Evolutionary conservation across 2,888 invertebrate species (phyloP).

Genomic region (Nysson spinosus): DNA sequence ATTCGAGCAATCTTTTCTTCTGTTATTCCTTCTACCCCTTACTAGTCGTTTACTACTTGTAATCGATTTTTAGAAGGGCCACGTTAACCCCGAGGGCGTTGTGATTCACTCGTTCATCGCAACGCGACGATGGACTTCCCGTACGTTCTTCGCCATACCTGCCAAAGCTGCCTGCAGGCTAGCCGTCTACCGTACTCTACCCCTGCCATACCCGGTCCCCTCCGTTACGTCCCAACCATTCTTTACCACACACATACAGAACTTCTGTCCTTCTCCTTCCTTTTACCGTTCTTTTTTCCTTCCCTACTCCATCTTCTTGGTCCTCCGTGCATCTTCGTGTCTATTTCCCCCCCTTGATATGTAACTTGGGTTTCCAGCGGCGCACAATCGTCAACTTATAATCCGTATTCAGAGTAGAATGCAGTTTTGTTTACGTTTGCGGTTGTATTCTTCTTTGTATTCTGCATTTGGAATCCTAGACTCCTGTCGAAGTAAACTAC

Average conservation of each 20-base stretch:
- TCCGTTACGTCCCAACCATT: conserved; percentile 40
- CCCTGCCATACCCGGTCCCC: conserved; percentile 44
- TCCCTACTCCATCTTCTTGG: no score
- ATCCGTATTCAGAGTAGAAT: no score
- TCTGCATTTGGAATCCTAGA: no score
- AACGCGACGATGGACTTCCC: conserved; percentile 21
- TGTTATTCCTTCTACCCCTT: background rate
- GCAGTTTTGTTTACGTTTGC: no score
- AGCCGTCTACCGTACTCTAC: conserved; percentile 31
- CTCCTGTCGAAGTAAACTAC: no score
- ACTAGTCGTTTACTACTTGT: background rate
- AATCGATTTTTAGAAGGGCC: conserved; percentile 29
- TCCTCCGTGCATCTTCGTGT: background rate
- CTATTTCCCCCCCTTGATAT: background rate
- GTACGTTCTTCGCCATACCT: conserved; percentile 46
- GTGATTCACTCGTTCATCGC: conserved; percentile 44
- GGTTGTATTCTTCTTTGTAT: no score
- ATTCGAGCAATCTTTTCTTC: conserved; percentile 8
- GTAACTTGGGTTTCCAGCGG: no score
- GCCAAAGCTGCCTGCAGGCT: conserved; percentile 35
- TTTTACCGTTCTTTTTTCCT: background rate
- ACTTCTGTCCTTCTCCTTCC: conserved; percentile 1
- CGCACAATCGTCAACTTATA: no score
- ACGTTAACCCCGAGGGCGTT: conserved; percentile 19
- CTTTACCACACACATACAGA: conserved; percentile 7